Base-by-base conservation (phyloP, 2,797 vertebrate genomes). In the Cossypha caffra region DNA sequence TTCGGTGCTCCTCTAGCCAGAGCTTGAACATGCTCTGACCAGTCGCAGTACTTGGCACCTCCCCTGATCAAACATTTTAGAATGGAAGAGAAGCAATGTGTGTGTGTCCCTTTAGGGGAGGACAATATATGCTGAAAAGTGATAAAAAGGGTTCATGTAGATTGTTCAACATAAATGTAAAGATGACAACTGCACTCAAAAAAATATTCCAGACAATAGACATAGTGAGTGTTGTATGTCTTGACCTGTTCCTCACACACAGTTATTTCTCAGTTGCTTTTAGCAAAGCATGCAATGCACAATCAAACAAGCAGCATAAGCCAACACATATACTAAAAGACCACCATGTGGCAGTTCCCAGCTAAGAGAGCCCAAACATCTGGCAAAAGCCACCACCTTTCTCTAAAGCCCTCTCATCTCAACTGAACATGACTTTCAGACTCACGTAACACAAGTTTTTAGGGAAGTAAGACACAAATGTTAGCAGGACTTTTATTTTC, bases 1-100 rank as follows among this genome's bases (percentile, higher is more conserved):
- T 35, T 83, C 86, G 58, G 87, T 81, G 80, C 51, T 90, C 43
- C 35, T 88, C 51, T 81, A 75, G 77, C 16, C 55, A 76, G 78
- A 78, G 51, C 40, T 52, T 66, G 38, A 90, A 83, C 69, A 40
- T 1, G 6, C 12, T 88, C n/a, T 68, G 69, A 72, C 71, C 89
- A 58, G 35, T 58, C 47, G 47, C 72, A 93, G 33, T n/a, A 77
- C 66, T 88, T 33, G 33, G 51, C 55, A 90, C 73, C 55, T 91
- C 66, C 76, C 40, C 61, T 8, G 1, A 78, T 54, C 82, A 93
- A 91, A 94, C 58, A 73, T 63, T 85, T 78, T 42, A 90, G 82
- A 85, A 89, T 64, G 55, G 57, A 94, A 88, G 29, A 81, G 37
- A 68, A 95, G 71, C 18, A 54, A 38, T 14, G n/a, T 61, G 51